Evolutionary conservation across 2,888 invertebrate genomes (phyloP).

Genomic region (Nezara viridula): DNA sequence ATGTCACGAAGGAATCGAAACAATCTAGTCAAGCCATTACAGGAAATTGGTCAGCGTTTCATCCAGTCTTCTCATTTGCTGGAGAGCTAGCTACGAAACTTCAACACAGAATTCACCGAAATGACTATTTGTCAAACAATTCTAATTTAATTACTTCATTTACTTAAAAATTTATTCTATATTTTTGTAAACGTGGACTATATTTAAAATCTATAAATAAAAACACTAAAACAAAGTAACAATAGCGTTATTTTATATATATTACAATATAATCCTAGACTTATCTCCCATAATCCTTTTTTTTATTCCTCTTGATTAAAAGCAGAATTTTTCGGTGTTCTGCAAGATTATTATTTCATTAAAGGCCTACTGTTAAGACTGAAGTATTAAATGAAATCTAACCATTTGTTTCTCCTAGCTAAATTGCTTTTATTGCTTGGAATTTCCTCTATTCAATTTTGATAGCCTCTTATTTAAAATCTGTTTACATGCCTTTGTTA

Average conservation of each 20-base stretch:
- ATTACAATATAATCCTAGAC: too few species aligned
- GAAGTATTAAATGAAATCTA: too few species aligned
- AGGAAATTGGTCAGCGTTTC: constrained; percentile 31
- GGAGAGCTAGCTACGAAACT: neutral
- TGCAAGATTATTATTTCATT: too few species aligned
- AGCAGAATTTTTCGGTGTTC: too few species aligned
- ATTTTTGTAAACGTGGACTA: neutral
- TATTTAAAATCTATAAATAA: neutral
- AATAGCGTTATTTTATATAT: neutral
- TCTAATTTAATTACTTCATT: neutral
- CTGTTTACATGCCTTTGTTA: too few species aligned
- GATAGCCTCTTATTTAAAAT: too few species aligned
- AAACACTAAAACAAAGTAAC: neutral
- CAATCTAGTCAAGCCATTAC: neutral
- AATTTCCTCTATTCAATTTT: too few species aligned
- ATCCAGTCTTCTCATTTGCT: neutral
- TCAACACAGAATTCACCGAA: neutral
- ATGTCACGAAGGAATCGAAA: neutral
- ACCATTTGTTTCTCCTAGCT: too few species aligned
- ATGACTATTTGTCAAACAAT: neutral
- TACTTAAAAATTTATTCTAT: neutral
- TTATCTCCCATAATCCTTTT: too few species aligned
- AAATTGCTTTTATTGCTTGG: too few species aligned
- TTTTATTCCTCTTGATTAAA: too few species aligned
- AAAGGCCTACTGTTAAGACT: too few species aligned